Percentiles rank a stretch among this genome's conserved stretches.
phyloP scores from a whole-genome alignment of 2,113 vertebrate species.

The Mormoops blainvillei region DNA sequence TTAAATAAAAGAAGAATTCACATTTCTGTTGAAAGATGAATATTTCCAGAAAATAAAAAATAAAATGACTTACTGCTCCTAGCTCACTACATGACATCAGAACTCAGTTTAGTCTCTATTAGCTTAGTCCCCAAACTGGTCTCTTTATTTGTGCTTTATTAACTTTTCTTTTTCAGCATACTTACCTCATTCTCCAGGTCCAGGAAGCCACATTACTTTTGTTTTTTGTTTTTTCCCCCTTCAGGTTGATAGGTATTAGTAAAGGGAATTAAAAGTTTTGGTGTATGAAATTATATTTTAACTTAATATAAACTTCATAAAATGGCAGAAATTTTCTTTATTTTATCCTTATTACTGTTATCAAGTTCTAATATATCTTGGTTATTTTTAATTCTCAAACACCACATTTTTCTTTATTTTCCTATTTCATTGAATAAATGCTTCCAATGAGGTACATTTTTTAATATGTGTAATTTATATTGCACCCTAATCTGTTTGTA shows the following conservation, averaged over 20 bases:
- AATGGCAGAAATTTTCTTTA: background rate
- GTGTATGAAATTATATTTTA: background rate
- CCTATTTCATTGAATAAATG: background rate
- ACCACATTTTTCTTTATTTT: background rate
- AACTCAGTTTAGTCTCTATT: background rate
- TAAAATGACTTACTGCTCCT: background rate
- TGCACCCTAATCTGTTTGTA: background rate
- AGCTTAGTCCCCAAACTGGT: fast-evolving
- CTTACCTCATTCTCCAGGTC: background rate
- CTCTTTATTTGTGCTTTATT: background rate
- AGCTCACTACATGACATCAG: background rate
- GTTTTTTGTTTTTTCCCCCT: background rate
- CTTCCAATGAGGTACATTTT: background rate
- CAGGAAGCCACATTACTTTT: background rate
- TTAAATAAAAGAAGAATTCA: background rate
- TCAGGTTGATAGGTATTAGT: background rate
- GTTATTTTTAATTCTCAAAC: background rate
- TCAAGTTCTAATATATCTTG: background rate
- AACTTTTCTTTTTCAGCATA: background rate
- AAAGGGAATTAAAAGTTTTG: background rate
- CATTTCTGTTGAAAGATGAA: background rate
- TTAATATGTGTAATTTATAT: background rate
- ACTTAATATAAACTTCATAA: background rate
- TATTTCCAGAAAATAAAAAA: background rate
- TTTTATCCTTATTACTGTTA: background rate